Evolutionary conservation across 1,140 invertebrate genomes (phyloP), one percentile per base, ranked within the genome.

Genomic region (Zaprionus davidi): DNA sequence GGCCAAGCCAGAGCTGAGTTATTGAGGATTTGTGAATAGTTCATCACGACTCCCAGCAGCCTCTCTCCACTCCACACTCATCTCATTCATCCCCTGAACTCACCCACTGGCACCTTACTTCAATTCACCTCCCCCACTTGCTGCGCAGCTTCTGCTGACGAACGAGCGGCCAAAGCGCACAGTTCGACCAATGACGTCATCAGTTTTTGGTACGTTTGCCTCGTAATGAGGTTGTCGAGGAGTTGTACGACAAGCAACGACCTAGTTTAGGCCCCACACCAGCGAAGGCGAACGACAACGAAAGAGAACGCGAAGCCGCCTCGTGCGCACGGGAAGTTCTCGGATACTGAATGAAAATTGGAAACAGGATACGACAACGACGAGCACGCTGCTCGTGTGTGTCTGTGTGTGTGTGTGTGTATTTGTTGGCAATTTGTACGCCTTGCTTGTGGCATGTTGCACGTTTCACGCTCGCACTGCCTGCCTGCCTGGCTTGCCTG

Each of bases 271-370:
- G 20, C 26, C 26, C 17, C 12, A 15, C 15, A 28, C 11, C 12
- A 24, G 53, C 22, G 22, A n/a, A 66, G 24, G 26, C 51, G 15
- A 53, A 44, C 55, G 82, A 63, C 56, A 36, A 53, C 9, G 31
- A 9, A 31, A 0, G 31, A 34, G 31, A 34, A 56, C 55, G 82
- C 63, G 65, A 44, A 53, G 38, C 36, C 62, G 51, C 68, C n/a
- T 51, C 79, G 73, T 58, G 71, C 66, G 53, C 72, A 71, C 72
- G 75, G 80, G 80, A 90, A 88, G 60, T 31, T 36, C 24, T 74
- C 59, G 69, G 85, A 75, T 75, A 90, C 85, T 88, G 85, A 88
- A 88, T 88, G 85, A 88, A 88, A 88, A 85, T 90, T 81, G 78
- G 85, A 81, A 88, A 81, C 81, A 81, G 84, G 72, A 88, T 83